These are phyloP conservation scores for Taeniopygia guttata DNA, from an alignment of 2,797 vertebrate species.

Conservation along the genomic window DNA sequence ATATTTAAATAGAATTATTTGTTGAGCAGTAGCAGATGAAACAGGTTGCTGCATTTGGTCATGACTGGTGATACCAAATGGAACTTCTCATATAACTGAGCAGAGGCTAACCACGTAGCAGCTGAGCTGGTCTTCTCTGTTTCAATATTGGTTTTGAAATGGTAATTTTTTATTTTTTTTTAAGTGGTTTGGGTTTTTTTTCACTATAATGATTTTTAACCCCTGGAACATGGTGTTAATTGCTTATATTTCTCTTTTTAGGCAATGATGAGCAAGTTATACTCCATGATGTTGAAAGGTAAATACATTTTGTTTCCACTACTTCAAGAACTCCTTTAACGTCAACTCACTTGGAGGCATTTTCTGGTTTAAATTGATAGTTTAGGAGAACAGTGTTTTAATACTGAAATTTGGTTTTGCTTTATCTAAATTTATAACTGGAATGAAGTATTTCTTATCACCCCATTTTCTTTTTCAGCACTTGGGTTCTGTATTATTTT, in stretches of 20 bases:
- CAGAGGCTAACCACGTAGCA: not conserved
- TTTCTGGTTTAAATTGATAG: not conserved
- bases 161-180: not conserved
- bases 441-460: not conserved
- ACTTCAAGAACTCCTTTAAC: not conserved
- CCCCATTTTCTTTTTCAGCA: not conserved
- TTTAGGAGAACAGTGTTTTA: not conserved
- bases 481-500: not conserved
- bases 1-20: not conserved
- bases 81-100: not conserved
- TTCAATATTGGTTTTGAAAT: not conserved
- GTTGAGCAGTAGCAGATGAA: not conserved
- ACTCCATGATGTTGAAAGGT: conserved; percentile 98
- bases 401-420: not conserved
- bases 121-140: not conserved
- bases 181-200: not conserved
- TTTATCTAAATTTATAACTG: not conserved
- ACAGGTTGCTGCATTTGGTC: not conserved
- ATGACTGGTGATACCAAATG: not conserved
- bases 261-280: conserved; percentile 99
- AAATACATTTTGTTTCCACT: conserved; percentile 40
- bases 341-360: not conserved
- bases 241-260: conserved; percentile 70
- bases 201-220: not conserved
- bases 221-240: not conserved